Conservation (phyloP, 1,140 invertebrate genomes). For the Sycobia sp. region DNA sequence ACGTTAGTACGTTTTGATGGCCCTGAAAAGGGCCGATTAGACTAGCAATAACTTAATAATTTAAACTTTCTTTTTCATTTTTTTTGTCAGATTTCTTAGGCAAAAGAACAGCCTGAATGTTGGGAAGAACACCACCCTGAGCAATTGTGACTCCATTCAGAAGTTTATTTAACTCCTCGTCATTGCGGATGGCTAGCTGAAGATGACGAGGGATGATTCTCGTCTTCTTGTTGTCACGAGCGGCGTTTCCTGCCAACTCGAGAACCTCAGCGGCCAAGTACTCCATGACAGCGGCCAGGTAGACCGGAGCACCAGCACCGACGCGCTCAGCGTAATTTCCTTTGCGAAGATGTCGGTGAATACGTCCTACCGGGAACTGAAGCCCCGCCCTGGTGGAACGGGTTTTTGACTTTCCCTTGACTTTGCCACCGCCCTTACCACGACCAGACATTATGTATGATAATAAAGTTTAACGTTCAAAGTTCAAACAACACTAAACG, state of each 20-base stretch:
- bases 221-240: too few species aligned
- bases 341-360: constrained; percentile 33
- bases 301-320: too few species aligned
- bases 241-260: too few species aligned
- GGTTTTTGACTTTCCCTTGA: too few species aligned
- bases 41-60: too few species aligned
- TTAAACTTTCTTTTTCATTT: too few species aligned
- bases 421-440: constrained; percentile 59
- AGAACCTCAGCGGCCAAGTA: too few species aligned
- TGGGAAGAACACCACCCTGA: constrained; percentile 71
- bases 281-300: too few species aligned
- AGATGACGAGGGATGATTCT: constrained; percentile 49
- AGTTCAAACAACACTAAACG: not conserved
- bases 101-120: constrained; percentile 69
- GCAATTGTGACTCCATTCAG: constrained; percentile 72
- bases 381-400: too few species aligned
- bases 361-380: too few species aligned
- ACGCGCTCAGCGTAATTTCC: constrained; percentile 46
- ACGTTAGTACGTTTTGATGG: too few species aligned
- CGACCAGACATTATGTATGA: constrained; percentile 57
- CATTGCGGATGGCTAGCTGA: constrained; percentile 82
- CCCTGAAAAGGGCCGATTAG: too few species aligned
- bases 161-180: constrained; percentile 66
- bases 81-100: constrained; percentile 61
- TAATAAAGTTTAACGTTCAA: not conserved